These are phyloP conservation scores for Melangyna quadrimaculata DNA, from an alignment of 2,888 invertebrate species.

Conservation along the genomic window DNA sequence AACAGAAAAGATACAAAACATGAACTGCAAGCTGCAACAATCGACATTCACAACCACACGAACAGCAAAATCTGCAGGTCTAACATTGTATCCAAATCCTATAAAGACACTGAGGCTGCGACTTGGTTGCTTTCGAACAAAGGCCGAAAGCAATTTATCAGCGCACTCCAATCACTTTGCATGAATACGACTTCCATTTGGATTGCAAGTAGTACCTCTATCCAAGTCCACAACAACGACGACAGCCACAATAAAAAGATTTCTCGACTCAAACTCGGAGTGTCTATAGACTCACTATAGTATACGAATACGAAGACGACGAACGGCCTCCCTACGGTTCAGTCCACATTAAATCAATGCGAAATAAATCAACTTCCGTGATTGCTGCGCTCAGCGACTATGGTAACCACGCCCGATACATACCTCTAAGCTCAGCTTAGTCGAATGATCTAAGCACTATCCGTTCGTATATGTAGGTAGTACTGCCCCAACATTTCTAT, in stretches of 20 bases:
- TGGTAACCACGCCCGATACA: slow-evolving; percentile 64
- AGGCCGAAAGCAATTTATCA: slow-evolving; percentile 67
- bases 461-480: neutral
- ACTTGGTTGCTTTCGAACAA: slow-evolving; percentile 55
- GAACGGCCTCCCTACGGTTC: slow-evolving; percentile 7
- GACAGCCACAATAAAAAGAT: slow-evolving; percentile 15
- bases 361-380: slow-evolving; percentile 72
- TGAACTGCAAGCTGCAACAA: neutral
- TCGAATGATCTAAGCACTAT: slow-evolving; percentile 45
- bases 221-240: slow-evolving; percentile 16
- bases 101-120: slow-evolving; percentile 17
- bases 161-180: slow-evolving; percentile 66
- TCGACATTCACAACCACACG: slow-evolving; percentile 30
- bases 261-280: slow-evolving; percentile 2
- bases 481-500: slow-evolving; percentile 8
- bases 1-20: slow-evolving; percentile 26
- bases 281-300: no score
- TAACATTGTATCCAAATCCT: slow-evolving; percentile 16
- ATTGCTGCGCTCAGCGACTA: slow-evolving; percentile 62
- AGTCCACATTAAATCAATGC: slow-evolving; percentile 66
- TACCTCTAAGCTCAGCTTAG: neutral
- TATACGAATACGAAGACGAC: slow-evolving; percentile 5
- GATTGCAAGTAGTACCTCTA: slow-evolving; percentile 33
- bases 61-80: slow-evolving; percentile 24
- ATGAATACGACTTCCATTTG: slow-evolving; percentile 69